A percentile compares a stretch with the other conserved stretches of the same genome.
Evolutionary conservation across 2,113 vertebrate genomes (phyloP).

Genomic region (Suncus etruscus): DNA sequence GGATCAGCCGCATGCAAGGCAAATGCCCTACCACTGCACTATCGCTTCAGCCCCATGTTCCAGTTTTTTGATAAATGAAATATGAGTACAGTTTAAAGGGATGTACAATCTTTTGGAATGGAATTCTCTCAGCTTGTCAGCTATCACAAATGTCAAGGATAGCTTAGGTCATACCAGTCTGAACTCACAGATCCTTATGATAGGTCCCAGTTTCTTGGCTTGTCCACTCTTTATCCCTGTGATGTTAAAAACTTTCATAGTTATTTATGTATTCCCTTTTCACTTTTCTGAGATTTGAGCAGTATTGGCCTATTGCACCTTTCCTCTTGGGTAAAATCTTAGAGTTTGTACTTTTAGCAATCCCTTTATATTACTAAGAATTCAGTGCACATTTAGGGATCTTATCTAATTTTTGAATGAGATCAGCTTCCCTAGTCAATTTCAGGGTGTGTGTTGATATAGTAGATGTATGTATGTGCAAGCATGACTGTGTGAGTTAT

Average conservation of each 20-base stretch:
- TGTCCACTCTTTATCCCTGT: background rate
- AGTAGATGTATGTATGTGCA: no score
- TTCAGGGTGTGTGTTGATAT: background rate
- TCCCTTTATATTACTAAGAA: background rate
- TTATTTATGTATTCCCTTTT: constrained; percentile 3
- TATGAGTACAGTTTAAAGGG: background rate
- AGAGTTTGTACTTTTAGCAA: background rate
- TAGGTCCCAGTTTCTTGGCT: background rate
- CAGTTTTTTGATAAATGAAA: background rate
- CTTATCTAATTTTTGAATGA: background rate
- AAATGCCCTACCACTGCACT: no score
- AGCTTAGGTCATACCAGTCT: background rate
- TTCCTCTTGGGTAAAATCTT: background rate
- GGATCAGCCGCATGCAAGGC: no score
- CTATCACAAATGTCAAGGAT: constrained; percentile 1
- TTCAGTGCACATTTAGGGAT: background rate
- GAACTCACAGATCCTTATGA: background rate
- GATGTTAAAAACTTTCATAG: background rate
- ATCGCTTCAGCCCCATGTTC: no score
- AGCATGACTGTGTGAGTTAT: background rate
- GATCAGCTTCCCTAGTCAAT: background rate
- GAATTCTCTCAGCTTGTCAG: background rate
- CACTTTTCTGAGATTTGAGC: background rate
- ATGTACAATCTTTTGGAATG: background rate
- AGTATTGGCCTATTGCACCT: background rate